Conservation (phyloP, 2,888 invertebrate genomes). For the Elmis aenea region DNA sequence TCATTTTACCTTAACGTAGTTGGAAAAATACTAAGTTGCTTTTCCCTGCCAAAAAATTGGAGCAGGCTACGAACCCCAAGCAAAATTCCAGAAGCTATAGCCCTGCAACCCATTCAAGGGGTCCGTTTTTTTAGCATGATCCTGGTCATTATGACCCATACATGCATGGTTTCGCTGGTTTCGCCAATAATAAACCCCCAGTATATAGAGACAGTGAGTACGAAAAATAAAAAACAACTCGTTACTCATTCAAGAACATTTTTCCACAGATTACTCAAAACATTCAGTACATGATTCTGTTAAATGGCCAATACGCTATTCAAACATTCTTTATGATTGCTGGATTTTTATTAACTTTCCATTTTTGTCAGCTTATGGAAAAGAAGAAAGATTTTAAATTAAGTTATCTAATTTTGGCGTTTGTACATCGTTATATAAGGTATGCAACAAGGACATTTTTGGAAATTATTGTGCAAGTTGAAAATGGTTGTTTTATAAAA, state of each 20-base stretch:
- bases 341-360: conserved; percentile 6
- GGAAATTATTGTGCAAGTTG: conserved; percentile 27
- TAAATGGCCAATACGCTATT: conserved; percentile 8
- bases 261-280: conserved; percentile 6
- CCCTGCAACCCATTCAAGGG: no score
- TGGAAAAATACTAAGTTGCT: conserved; percentile 10
- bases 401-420: conserved; percentile 21
- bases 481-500: no score
- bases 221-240: no score
- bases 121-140: conserved; percentile 19
- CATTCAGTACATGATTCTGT: conserved; percentile 2
- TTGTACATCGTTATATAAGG: conserved; percentile 35
- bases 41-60: conserved; percentile 18
- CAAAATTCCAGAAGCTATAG: conserved; percentile 5
- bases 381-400: conserved; percentile 4
- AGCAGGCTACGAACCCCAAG: conserved; percentile 8
- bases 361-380: conserved; percentile 6
- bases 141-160: conserved; percentile 14
- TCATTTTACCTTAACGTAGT: no score
- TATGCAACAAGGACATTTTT: no score
- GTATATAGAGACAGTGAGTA: conserved; percentile 13
- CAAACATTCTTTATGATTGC: conserved; percentile 9
- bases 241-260: background rate
- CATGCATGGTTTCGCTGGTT: conserved; percentile 7
- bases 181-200: conserved; percentile 6